Evolutionary conservation across 2,113 vertebrate genomes (phyloP), one percentile per base, ranked within the genome.

Genomic region (Dissostichus mawsoni): DNA sequence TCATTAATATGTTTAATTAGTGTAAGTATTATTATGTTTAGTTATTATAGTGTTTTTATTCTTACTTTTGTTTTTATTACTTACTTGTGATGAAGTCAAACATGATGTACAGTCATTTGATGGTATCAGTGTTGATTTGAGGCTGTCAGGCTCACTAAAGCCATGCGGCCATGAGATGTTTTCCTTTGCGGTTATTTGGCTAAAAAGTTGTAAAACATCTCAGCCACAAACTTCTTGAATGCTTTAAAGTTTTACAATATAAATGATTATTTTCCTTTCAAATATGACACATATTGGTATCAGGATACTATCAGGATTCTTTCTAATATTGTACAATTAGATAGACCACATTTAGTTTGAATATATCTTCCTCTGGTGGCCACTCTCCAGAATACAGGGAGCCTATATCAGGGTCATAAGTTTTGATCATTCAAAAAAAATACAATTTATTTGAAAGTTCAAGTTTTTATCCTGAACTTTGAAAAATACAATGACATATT

Each of bases 281-380:
- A 41, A 68, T 6, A 25, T 8, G 36, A 50, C 6, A 52, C 5
- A 17, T 3, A 8, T 1, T 2, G 11, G 23, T 8, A 29, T 11
- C 11, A 53, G 3, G 8, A 20, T 2, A 17, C 13, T 8, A 29
- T 29, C 29, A 29, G 29, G 29, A 29, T 29, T 29, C 1, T 25
- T 11, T 16, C 11, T 17, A 16, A 57, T 4, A 67, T 5, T 20
- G 8, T 56, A 5, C 11, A 41, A 10, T 8, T 41, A 67, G 10
- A 11, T 11, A 41, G 12, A n/a, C 5, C 41, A 47, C 33, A 4
- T n/a, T 36, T 52, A 51, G 66, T 11, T 68, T 48, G 78, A 55
- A 65, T n/a, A 79, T 41, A 36, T 52, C 78, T 70, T n/a, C 90
- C 86, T 78, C 90, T 87, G 56, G 53, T 84, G 90, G 84, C 65